Percentiles rank a stretch among this genome's conserved stretches.
phyloP scores from a whole-genome alignment of 2,888 invertebrate species.

The Blera fallax region DNA sequence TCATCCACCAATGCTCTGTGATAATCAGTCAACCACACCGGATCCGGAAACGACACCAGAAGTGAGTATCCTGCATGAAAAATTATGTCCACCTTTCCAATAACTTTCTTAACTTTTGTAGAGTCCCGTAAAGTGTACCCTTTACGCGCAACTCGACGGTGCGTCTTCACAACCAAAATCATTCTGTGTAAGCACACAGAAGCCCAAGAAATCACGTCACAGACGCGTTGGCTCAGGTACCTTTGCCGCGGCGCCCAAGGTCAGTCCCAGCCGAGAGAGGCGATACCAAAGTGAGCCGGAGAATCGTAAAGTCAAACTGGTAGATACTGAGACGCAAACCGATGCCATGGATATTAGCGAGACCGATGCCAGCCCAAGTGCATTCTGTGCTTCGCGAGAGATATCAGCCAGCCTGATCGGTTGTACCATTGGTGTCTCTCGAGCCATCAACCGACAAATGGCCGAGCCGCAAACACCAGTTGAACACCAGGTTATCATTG shows the following conservation, averaged over 20 bases:
- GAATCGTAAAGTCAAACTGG: slow-evolving; percentile 82
- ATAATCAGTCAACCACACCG: slow-evolving; percentile 80
- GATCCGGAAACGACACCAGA: slow-evolving; percentile 82
- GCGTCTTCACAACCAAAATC: slow-evolving; percentile 84
- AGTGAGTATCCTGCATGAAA: slow-evolving; percentile 74
- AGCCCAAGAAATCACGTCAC: slow-evolving; percentile 83
- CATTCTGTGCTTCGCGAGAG: slow-evolving; percentile 79
- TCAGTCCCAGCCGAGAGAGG: slow-evolving; percentile 83
- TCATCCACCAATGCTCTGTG: slow-evolving; percentile 75
- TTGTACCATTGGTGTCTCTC: slow-evolving; percentile 73
- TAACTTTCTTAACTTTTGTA: slow-evolving; percentile 74
- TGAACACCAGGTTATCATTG: slow-evolving; percentile 23
- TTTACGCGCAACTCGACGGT: slow-evolving; percentile 84
- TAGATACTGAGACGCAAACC: slow-evolving; percentile 87
- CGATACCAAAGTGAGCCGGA: slow-evolving; percentile 82
- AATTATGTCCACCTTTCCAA: too few species aligned
- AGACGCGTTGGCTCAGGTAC: slow-evolving; percentile 85
- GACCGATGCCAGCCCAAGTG: slow-evolving; percentile 84
- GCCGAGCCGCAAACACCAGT: slow-evolving; percentile 70
- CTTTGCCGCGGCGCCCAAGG: slow-evolving; percentile 82
- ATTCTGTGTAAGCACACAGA: slow-evolving; percentile 81
- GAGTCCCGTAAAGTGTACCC: slow-evolving; percentile 84
- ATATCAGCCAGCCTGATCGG: slow-evolving; percentile 75
- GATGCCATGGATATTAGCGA: slow-evolving; percentile 86
- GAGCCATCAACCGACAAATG: slow-evolving; percentile 66